Percentiles rank a stretch among this genome's conserved stretches.
Evolutionary conservation across 2,888 invertebrate genomes (phyloP).

Genomic region (Aethes cnicana): DNA sequence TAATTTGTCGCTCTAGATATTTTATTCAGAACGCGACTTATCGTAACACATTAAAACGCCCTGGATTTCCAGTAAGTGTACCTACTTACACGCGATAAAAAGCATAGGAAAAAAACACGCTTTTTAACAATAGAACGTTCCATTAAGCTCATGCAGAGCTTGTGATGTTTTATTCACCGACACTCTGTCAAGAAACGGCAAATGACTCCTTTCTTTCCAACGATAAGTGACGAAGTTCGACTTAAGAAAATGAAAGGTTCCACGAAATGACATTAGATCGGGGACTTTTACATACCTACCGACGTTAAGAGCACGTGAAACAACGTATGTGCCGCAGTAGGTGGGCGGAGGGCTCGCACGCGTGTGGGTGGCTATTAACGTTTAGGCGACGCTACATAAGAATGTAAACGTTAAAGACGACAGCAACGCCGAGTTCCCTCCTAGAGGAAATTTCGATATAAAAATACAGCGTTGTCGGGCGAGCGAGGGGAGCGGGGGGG

Average conservation of each 20-base stretch:
- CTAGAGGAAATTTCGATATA: slow-evolving; percentile 81
- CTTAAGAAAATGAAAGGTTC: slow-evolving; percentile 69
- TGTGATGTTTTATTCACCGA: slow-evolving; percentile 58
- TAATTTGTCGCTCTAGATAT: slow-evolving; percentile 72
- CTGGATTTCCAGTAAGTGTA: not conserved
- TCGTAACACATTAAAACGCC: slow-evolving; percentile 31
- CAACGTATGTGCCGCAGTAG: slow-evolving; percentile 39
- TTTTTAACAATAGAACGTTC: slow-evolving; percentile 36
- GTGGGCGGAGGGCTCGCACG: slow-evolving; percentile 47
- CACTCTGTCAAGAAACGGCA: slow-evolving; percentile 46
- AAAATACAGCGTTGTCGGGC: slow-evolving; percentile 73
- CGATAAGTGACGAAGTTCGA: slow-evolving; percentile 56
- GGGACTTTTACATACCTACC: slow-evolving; percentile 58
- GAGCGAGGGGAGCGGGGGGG: slow-evolving; percentile 50
- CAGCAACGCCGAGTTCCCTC: slow-evolving; percentile 68
- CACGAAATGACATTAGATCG: slow-evolving; percentile 64
- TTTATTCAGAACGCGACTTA: slow-evolving; percentile 65
- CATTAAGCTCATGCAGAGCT: slow-evolving; percentile 14
- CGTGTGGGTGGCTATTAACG: slow-evolving; percentile 76
- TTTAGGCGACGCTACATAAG: slow-evolving; percentile 80
- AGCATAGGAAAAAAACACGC: slow-evolving; percentile 19
- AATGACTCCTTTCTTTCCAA: slow-evolving; percentile 61
- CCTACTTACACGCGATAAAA: not conserved
- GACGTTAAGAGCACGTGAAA: slow-evolving; percentile 72
- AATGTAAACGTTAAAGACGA: slow-evolving; percentile 83